Evolutionary conservation across 2,797 vertebrate genomes (phyloP).

Genomic region (Parauchenoglanis punctatus): DNA sequence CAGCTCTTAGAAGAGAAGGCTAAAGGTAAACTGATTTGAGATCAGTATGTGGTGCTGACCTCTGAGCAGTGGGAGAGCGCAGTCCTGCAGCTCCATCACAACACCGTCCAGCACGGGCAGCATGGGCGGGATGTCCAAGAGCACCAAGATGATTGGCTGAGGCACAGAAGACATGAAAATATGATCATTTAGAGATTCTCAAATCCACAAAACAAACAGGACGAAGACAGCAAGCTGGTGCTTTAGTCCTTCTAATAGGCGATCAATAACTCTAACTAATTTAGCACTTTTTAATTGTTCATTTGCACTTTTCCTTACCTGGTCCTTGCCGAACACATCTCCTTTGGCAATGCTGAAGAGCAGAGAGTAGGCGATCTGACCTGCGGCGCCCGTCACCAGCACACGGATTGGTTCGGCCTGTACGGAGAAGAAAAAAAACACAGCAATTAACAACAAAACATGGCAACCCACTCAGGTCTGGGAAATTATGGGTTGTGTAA

Average conservation of each 20-base stretch:
- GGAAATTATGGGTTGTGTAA: not conserved
- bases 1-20: not conserved
- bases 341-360: constrained; percentile 95
- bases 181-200: not conserved
- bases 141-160: constrained; percentile 87
- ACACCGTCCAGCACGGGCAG: constrained; percentile 91
- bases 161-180: not conserved
- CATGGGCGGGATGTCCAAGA: constrained; percentile 96
- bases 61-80: constrained; percentile 89
- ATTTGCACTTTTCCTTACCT: constrained; percentile 75
- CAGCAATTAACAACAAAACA: constrained; percentile 9
- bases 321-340: constrained; percentile 94
- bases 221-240: not conserved
- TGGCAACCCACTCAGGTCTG: too few relatives aligned
- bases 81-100: constrained; percentile 97
- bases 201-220: not conserved
- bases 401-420: constrained; percentile 88
- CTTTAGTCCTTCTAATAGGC: not conserved
- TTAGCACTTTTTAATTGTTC: not conserved
- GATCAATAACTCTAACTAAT: not conserved
- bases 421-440: not conserved
- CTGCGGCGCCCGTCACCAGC: constrained; percentile 93
- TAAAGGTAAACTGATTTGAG: not conserved
- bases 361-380: constrained; percentile 95
- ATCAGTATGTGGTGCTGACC: constrained; percentile 69